These are phyloP conservation scores for Eutolmus rufibarbis DNA, from an alignment of 2,888 invertebrate species.

Conservation along the genomic window DNA sequence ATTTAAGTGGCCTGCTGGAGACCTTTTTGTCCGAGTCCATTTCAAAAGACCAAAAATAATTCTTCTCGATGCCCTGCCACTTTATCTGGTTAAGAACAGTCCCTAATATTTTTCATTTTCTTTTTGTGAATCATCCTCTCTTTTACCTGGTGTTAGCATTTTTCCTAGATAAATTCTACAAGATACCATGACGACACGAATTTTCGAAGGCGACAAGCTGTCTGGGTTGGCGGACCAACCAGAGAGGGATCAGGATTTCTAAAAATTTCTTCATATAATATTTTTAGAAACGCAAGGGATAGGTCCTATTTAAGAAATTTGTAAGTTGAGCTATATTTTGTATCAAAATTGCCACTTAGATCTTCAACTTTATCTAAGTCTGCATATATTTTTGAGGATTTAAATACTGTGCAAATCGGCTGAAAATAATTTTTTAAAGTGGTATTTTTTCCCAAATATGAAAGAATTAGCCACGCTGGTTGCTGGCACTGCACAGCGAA, in stretches of 20 bases:
- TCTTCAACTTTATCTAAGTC: background rate
- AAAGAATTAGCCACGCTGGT: background rate
- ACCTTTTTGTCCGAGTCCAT: background rate
- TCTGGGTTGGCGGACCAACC: background rate
- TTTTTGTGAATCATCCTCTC: background rate
- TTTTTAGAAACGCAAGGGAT: background rate
- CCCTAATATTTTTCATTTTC: background rate
- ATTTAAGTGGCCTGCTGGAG: background rate
- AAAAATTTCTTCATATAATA: background rate
- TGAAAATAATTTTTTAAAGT: background rate
- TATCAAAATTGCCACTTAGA: background rate
- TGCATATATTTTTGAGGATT: background rate
- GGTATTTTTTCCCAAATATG: background rate
- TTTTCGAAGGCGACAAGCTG: background rate
- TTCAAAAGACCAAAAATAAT: background rate
- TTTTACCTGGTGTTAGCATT: background rate
- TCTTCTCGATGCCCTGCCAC: background rate
- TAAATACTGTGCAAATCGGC: background rate
- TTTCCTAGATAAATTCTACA: background rate
- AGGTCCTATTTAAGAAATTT: too few species aligned
- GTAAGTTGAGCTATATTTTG: background rate
- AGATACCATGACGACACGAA: background rate
- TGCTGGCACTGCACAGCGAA: background rate
- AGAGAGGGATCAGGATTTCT: background rate
- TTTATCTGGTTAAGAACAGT: background rate